Evolutionary conservation across 2,888 invertebrate genomes (phyloP).

Genomic region (Apamea epomidion): DNA sequence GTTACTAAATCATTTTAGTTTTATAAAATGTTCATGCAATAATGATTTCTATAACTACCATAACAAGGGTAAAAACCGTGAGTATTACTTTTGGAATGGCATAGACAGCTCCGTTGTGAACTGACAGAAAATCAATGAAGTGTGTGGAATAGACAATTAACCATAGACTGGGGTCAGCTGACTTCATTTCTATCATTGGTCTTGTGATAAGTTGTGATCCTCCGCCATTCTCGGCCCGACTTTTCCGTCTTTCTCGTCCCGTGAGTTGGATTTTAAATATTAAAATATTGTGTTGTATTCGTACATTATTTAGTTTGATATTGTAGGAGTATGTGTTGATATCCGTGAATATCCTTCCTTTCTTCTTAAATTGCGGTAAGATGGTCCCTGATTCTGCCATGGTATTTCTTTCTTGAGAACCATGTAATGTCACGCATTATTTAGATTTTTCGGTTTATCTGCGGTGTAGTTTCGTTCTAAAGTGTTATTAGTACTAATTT

Average conservation of each 20-base stretch:
- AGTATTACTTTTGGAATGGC: background rate
- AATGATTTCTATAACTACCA: accelerated
- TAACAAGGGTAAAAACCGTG: background rate
- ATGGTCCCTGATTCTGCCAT: conserved; percentile 76
- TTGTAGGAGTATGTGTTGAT: conserved; percentile 79
- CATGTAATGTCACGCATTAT: conserved; percentile 73
- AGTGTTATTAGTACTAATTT: conserved; percentile 26
- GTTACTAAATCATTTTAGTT: background rate
- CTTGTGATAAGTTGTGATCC: conserved; percentile 90
- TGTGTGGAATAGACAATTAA: conserved; percentile 77
- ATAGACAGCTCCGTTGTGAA: conserved; percentile 13
- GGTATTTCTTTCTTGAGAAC: conserved; percentile 68
- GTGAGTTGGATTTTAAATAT: conserved; percentile 85
- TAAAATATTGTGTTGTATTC: conserved; percentile 68
- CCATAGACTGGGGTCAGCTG: conserved; percentile 89
- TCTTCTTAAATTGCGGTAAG: conserved; percentile 75
- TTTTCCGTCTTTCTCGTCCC: conserved; percentile 88
- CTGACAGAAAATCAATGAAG: conserved; percentile 80
- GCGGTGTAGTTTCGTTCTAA: conserved; percentile 17
- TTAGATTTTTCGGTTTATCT: conserved; percentile 54
- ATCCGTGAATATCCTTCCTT: conserved; percentile 70
- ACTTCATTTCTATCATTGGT: conserved; percentile 90
- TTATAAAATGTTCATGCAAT: background rate
- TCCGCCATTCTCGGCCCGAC: conserved; percentile 90
- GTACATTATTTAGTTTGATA: conserved; percentile 67